Evolutionary conservation across 2,113 vertebrate species (phyloP), one percentile per base, ranked within the genome.

Genomic region (Haemorhous mexicanus): DNA sequence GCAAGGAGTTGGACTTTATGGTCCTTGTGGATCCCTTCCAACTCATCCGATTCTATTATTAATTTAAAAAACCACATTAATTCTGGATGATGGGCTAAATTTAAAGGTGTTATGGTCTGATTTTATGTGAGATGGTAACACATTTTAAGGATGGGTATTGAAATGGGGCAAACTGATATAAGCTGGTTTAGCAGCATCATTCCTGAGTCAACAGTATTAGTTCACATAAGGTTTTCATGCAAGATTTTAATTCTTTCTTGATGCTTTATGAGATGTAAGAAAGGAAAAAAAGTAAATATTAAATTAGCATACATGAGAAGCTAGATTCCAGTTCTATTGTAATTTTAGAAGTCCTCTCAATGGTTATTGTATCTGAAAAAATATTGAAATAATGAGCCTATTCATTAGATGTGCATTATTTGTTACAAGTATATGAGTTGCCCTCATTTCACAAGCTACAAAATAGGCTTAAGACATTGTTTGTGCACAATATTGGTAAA

Each of bases 181-280:
- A 58, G 58, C 17, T 62, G 24, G 3, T 53, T 13, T 59, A n/a
- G 10, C 16, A 83, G 44, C 59, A 68, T 47, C 16, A 18, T 68
- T 89, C 27, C 13, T 26, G 23, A 64, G 21, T 73, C 49, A 70
- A 46, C 7, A 49, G 4, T 83, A 26, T 32, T 62, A 43, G 21
- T 43, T 63, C 3, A 3, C 0, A 0, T 26, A 44, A 43, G 14
- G 24, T 44, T 69, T 83, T 76, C 13, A 33, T 21, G 35, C 5
- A 44, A 52, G 7, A 32, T 50, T 88, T 91, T 47, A 24, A 41
- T 67, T 69, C 4, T 47, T 82, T 80, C 28, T 68, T 80, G 21
- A 2, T 47, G 9, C 6, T 70, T 69, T 77, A 39, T 66, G 13
- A 66, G 56, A 9, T 0, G 0, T 49, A 55, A 70, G 4, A 6